Evolutionary conservation across 2,797 vertebrate species (phyloP).

Genomic region (Paratrypauchen microcephalus): DNA sequence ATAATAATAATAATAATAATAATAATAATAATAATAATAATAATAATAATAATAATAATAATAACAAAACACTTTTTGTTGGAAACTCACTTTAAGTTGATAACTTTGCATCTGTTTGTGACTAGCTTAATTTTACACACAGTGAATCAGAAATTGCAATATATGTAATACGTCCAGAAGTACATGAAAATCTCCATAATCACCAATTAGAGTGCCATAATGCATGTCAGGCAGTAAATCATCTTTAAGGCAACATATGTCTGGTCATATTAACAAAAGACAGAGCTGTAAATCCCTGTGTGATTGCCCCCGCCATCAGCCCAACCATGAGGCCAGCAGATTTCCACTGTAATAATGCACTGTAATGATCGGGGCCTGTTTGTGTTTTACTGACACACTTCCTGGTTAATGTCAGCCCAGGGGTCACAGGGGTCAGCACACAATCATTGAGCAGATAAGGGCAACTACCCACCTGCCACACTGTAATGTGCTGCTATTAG

Average conservation of each 20-base stretch:
- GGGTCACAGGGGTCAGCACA: constrained; percentile 40
- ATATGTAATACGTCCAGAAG: neutral
- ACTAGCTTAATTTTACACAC: neutral
- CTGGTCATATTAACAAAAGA: neutral
- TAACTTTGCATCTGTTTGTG: neutral
- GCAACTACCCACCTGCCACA: constrained; percentile 33
- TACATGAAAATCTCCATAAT: neutral
- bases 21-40: too few species aligned
- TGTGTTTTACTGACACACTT: constrained; percentile 41
- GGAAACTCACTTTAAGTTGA: neutral
- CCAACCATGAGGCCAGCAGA: constrained; percentile 33
- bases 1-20: too few species aligned
- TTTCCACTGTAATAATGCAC: constrained; percentile 3
- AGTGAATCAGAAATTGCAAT: neutral
- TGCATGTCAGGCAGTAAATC: neutral
- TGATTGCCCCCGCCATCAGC: constrained; percentile 20
- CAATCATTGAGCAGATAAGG: constrained; percentile 49
- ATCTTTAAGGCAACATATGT: neutral
- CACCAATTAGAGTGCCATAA: neutral
- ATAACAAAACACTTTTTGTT: too few species aligned
- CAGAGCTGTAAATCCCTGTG: neutral
- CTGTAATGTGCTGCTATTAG: constrained; percentile 6
- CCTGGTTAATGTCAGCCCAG: constrained; percentile 34
- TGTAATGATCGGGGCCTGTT: constrained; percentile 20
- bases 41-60: too few species aligned